Evolutionary conservation across 1,140 invertebrate genomes (phyloP).

Genomic region (Panulirus ornatus): DNA sequence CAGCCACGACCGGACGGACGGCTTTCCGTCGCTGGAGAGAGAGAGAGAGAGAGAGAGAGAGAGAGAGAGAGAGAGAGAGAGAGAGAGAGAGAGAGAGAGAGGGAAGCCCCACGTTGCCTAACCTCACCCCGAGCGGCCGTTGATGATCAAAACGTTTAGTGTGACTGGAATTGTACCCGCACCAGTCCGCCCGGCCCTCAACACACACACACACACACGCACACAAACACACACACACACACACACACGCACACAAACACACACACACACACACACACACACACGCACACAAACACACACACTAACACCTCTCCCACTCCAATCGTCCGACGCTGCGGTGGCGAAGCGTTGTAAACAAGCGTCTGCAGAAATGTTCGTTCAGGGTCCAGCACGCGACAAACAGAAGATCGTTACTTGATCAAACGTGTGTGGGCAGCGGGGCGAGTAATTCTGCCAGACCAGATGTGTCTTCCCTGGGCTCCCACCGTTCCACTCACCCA

Average conservation of each 20-base stretch:
- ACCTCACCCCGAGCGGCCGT: too few relatives aligned
- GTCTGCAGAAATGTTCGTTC: not conserved
- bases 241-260: too few relatives aligned
- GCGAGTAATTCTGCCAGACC: not conserved
- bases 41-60: not conserved
- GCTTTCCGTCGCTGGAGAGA: too few relatives aligned
- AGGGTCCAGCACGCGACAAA: not conserved
- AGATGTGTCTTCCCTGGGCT: not conserved
- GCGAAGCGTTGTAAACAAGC: too few relatives aligned
- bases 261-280: not conserved
- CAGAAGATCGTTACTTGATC: not conserved
- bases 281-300: not conserved
- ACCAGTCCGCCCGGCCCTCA: too few relatives aligned
- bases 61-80: not conserved
- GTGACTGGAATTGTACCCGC: too few relatives aligned
- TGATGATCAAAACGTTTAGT: too few relatives aligned
- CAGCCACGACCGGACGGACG: too few relatives aligned
- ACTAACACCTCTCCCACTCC: not conserved
- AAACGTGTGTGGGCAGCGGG: not conserved
- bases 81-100: not conserved
- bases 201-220: too few relatives aligned
- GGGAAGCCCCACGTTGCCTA: too few relatives aligned
- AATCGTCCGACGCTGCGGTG: too few relatives aligned
- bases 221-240: too few relatives aligned
- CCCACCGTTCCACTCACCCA: not conserved